These are phyloP conservation scores for Phalanger gymnotis DNA, from an alignment of 2,797 vertebrate genomes.

Conservation along the genomic window DNA sequence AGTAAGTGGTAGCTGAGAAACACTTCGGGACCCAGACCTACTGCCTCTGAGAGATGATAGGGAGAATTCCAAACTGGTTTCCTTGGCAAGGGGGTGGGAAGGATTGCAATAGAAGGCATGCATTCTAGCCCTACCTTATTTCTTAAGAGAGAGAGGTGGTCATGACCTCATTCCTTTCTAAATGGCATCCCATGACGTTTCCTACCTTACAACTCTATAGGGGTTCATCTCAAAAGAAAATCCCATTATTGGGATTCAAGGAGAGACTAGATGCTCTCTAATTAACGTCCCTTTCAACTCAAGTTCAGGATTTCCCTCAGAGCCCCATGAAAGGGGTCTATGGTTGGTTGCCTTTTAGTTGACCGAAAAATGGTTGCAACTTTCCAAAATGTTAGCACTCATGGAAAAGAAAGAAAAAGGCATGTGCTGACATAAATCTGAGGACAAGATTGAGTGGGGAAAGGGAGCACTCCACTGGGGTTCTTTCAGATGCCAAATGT, in stretches of 20 bases:
- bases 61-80: neutral
- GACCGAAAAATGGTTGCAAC: neutral
- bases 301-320: neutral
- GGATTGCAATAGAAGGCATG: neutral
- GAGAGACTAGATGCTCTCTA: neutral
- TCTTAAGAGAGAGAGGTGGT: neutral
- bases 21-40: neutral
- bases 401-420: neutral
- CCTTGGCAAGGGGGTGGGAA: neutral
- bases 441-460: neutral
- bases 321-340: neutral
- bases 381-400: neutral
- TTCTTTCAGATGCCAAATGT: neutral
- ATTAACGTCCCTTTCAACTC: neutral
- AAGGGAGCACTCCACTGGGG: too few species aligned
- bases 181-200: neutral
- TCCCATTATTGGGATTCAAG: neutral
- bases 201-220: neutral
- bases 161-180: neutral
- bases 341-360: neutral
- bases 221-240: neutral
- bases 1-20: slow-evolving; percentile 84
- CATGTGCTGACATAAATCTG: neutral
- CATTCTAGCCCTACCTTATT: neutral
- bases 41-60: neutral